phyloP scores from a whole-genome alignment of 2,113 vertebrate species.

The Lagopus leucura region DNA sequence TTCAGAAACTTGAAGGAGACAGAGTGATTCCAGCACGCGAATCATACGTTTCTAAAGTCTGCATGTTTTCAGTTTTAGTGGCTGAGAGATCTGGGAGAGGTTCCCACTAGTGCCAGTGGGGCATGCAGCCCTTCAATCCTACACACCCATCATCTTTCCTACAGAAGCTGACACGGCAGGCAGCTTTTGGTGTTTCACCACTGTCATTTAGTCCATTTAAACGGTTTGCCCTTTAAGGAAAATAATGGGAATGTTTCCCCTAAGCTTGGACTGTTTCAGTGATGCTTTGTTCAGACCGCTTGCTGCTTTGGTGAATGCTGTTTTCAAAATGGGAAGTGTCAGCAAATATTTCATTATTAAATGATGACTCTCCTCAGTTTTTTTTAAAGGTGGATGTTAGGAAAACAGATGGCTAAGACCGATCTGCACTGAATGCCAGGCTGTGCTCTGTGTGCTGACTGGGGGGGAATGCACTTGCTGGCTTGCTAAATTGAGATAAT shows the following conservation, averaged over 20 bases:
- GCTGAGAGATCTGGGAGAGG: not conserved
- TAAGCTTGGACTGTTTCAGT: not conserved
- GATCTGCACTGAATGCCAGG: not conserved
- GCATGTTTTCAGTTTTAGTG: not conserved
- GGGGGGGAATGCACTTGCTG: not conserved
- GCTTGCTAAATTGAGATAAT: constrained; percentile 61
- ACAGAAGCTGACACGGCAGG: rapidly evolving
- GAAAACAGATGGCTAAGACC: constrained; percentile 17
- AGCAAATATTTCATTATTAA: constrained; percentile 21
- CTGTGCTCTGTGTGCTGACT: not conserved
- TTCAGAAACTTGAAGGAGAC: not conserved
- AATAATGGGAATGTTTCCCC: not conserved
- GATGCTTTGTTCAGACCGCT: not conserved
- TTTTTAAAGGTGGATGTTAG: not conserved
- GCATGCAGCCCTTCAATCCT: not conserved
- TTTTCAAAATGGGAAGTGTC: not conserved
- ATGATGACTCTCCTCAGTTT: not conserved
- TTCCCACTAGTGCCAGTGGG: not conserved
- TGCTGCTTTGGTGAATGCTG: not conserved
- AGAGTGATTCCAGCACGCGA: not conserved
- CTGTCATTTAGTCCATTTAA: not conserved
- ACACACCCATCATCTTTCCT: not conserved
- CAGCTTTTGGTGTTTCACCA: not conserved
- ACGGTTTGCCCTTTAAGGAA: not conserved
- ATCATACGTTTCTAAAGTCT: not conserved